Percentiles rank a stretch among this genome's conserved stretches.
These are phyloP conservation scores for Eriocheir sinensis DNA, from an alignment of 1,140 invertebrate genomes.

Conservation along the genomic window DNA sequence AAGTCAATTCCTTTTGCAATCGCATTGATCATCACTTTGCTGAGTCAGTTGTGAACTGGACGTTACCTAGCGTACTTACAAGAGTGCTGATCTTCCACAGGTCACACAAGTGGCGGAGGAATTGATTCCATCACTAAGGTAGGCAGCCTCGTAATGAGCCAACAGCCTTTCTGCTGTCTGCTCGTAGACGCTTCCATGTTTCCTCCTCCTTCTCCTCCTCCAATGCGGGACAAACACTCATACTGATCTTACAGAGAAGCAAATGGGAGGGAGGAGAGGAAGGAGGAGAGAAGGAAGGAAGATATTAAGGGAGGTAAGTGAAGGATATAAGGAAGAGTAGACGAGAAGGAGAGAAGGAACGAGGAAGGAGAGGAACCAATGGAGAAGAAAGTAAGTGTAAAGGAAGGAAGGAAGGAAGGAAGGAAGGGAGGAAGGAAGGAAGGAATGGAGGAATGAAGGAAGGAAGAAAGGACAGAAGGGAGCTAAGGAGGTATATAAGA, in stretches of 20 bases:
- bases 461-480: not conserved
- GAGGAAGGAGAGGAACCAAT: not conserved
- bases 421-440: not conserved
- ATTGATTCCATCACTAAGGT: no score
- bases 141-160: no score
- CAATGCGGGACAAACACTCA: slow-evolving; percentile 23
- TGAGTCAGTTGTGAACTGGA: no score
- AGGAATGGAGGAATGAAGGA: not conserved
- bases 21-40: no score
- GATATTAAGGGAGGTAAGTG: not conserved
- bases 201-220: not conserved
- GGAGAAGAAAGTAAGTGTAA: no score
- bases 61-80: no score
- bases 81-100: no score
- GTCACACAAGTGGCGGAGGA: no score
- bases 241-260: not conserved
- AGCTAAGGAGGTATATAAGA: not conserved
- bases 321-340: not conserved
- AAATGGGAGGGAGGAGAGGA: not conserved
- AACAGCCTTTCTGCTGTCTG: no score
- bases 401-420: not conserved
- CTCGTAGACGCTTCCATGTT: no score
- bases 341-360: not conserved
- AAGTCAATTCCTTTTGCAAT: no score
- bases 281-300: not conserved